Evolutionary conservation across 2,888 invertebrate species (phyloP).

Genomic region (Synanthedon andrenaeformis): DNA sequence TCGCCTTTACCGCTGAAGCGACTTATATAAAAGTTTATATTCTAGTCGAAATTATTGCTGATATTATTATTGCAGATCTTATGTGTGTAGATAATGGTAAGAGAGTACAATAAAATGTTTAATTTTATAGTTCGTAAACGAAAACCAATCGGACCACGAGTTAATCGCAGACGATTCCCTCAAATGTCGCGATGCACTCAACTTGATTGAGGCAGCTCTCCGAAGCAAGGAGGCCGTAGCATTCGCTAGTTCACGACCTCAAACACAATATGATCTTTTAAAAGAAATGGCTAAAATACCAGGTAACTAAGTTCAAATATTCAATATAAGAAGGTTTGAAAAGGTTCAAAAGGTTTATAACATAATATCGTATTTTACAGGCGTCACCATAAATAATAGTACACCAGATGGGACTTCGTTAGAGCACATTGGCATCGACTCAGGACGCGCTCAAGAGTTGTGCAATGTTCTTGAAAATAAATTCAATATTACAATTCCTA

Average conservation of each 20-base stretch:
- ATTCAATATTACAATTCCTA: not conserved
- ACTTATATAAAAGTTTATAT: too few species aligned
- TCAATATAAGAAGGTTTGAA: too few species aligned
- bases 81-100: not conserved
- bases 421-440: not conserved
- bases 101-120: not conserved
- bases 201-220: not conserved
- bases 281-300: not conserved
- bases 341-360: not conserved
- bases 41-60: too few species aligned
- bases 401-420: not conserved
- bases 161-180: not conserved
- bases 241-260: not conserved
- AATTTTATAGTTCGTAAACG: not conserved
- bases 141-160: not conserved
- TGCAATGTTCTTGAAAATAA: not conserved
- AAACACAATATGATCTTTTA: not conserved
- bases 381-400: not conserved
- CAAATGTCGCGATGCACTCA: not conserved
- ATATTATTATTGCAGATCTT: too few species aligned
- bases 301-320: not conserved
- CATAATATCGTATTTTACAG: not conserved
- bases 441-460: not conserved
- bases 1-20: too few species aligned
- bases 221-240: not conserved